Evolutionary conservation across 53 echinoderm and acorn worm species (phyloP).

Genomic region (Holothuria leucospilota): DNA sequence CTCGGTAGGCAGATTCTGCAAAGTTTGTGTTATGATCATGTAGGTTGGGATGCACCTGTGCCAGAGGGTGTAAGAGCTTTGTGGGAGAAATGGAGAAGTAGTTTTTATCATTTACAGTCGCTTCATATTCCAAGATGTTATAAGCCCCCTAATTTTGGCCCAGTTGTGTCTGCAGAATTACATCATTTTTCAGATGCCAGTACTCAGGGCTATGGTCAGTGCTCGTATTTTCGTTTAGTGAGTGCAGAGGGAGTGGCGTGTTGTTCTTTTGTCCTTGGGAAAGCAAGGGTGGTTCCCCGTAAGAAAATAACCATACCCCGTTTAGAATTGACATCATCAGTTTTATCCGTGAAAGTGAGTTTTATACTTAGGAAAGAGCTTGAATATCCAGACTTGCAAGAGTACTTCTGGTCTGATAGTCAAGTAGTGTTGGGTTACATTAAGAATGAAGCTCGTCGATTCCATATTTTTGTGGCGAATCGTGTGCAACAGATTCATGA

Average conservation of each 20-base stretch:
- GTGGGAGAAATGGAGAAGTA: conserved; percentile 41
- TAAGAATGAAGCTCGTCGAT: conserved; percentile 53
- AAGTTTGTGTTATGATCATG: conserved; percentile 5
- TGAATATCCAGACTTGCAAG: conserved; percentile 23
- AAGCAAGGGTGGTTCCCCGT: conserved; percentile 58
- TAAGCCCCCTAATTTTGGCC: conserved; percentile 8
- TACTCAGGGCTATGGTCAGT: conserved; percentile 66
- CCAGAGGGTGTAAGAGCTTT: conserved; percentile 46
- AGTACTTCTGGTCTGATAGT: conserved; percentile 69
- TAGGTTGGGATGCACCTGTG: conserved; percentile 56
- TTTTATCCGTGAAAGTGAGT: conserved; percentile 57
- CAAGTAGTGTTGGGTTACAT: conserved; percentile 65
- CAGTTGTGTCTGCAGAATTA: conserved; percentile 16
- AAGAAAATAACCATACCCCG: conserved; percentile 57
- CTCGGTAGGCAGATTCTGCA: conserved; percentile 63
- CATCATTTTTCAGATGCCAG: conserved; percentile 70
- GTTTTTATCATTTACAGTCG: not conserved
- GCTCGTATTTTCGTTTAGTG: conserved; percentile 63
- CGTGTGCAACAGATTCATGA: conserved; percentile 57
- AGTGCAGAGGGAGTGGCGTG: conserved; percentile 40
- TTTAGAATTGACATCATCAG: no score
- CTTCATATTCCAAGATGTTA: conserved; percentile 2
- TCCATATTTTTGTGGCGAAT: conserved; percentile 61
- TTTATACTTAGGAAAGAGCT: conserved; percentile 47
- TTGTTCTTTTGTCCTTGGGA: conserved; percentile 59